A percentile compares a stretch with the other conserved stretches of the same genome.
Conservation (phyloP, 2,113 vertebrate genomes). For the Poecilia latipinna region DNA sequence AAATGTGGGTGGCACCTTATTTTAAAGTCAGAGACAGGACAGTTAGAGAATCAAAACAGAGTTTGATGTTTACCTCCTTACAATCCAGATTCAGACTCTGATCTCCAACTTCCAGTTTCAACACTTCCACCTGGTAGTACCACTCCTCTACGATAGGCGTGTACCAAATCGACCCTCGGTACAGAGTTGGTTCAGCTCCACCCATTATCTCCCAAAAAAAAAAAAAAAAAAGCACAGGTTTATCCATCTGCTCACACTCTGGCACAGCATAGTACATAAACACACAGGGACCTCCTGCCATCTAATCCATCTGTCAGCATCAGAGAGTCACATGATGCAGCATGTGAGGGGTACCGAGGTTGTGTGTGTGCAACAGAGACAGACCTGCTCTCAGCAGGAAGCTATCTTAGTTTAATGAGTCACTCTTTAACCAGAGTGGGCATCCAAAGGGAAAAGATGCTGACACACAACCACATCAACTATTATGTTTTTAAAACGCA, state of each 20-base stretch:
- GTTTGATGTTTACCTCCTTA: conserved; percentile 85
- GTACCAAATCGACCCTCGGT: conserved; percentile 92
- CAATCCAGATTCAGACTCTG: conserved; percentile 92
- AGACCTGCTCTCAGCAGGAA: conserved; percentile 70
- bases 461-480: conserved; percentile 20
- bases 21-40: neutral
- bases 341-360: conserved; percentile 31
- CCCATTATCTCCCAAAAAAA: conserved; percentile 86
- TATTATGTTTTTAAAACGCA: conserved; percentile 45
- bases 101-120: conserved; percentile 92
- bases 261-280: conserved; percentile 1
- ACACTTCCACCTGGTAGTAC: conserved; percentile 97
- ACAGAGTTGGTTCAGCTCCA: conserved; percentile 88
- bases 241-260: conserved; percentile 16
- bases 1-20: neutral
- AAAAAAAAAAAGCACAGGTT: conserved; percentile 22
- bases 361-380: conserved; percentile 44
- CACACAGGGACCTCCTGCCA: conserved; percentile 30
- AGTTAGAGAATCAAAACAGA: neutral
- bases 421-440: conserved; percentile 51
- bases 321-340: conserved; percentile 46
- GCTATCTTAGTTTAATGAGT: conserved; percentile 71
- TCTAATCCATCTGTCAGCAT: conserved; percentile 65
- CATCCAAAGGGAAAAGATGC: conserved; percentile 30
- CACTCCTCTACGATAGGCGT: conserved; percentile 92